phyloP scores from a whole-genome alignment of 2,888 invertebrate species.

The Eulithis testata region DNA sequence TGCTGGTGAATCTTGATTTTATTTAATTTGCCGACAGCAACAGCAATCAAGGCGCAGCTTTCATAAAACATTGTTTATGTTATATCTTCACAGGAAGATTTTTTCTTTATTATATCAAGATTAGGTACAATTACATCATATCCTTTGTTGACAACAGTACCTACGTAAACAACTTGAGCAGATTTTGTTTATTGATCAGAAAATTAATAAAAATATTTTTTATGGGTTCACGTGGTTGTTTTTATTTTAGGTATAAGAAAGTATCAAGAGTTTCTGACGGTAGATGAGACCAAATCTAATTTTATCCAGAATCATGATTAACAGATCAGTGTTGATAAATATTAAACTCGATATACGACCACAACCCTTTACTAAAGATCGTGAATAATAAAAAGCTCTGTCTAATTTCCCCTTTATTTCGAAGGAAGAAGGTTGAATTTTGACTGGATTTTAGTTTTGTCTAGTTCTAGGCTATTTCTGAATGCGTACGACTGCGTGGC shows the following conservation, averaged over 20 bases:
- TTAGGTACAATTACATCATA: no score
- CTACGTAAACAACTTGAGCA: no score
- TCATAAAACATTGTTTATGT: neutral
- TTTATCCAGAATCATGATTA: no score
- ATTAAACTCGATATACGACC: neutral
- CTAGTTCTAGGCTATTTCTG: constrained; percentile 67
- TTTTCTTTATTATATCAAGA: no score
- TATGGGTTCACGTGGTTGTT: no score
- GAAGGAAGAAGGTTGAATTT: constrained; percentile 28
- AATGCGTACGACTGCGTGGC: constrained; percentile 64
- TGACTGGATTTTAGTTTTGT: constrained; percentile 35
- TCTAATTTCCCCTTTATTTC: constrained; percentile 9
- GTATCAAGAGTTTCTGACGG: no score
- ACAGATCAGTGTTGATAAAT: neutral
- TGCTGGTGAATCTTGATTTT: neutral
- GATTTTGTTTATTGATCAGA: neutral
- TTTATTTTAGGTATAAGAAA: no score
- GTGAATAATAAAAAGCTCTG: neutral
- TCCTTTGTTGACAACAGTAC: no score
- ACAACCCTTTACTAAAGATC: constrained; percentile 8
- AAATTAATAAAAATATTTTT: neutral
- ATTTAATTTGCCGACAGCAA: constrained; percentile 1
- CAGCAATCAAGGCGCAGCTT: neutral
- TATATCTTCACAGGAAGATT: no score
- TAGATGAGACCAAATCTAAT: no score